Evolutionary conservation across 2,888 invertebrate genomes (phyloP), one percentile per base, ranked within the genome.

Genomic region (Hetaerina titia): DNA sequence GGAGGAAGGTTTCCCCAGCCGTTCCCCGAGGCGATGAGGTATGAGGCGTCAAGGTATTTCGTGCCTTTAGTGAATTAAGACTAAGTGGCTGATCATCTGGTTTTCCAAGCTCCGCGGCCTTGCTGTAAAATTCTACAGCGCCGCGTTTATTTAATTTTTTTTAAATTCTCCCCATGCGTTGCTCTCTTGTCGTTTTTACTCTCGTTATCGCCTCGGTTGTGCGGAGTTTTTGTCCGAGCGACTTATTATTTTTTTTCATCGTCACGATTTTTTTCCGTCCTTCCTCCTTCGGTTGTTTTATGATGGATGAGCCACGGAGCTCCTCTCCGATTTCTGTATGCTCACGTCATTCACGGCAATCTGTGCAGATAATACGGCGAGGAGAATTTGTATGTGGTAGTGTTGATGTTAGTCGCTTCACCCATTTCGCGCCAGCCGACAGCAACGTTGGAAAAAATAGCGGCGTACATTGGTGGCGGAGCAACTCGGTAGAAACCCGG

Each of bases 51-150:
- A 92, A 92, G 92, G 92, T 92, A 92, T 92, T 92, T 74, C 64
- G 69, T 74, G 74, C 64, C 90, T 90, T 90, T 74, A 92, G 92
- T 92, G 92, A 92, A 92, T 92, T 74, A 69, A 92, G 92, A 74
- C 92, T 92, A 92, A 92, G 74, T 92, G 92, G 92, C 57, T n/a
- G 74, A 92, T 92, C 92, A 92, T 92, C 92, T 92, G 92, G 92
- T 92, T 92, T 92, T 22, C 22, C 45, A 64, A 45, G 58, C 81
- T 19, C 9, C n/a, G 31, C 90, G 90, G 60, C 90, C 90, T 90
- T 90, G 90, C 90, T 22, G 90, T 64, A 56, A 63, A 45, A 64
- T 64, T 64, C 45, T 17, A 45, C 64, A 22, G 89, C 89, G 19
- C 31, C 89, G 89, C 13, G 13, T 89, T 69, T 69, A 69, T 31